These are phyloP conservation scores for Anguilla japonica DNA, from an alignment of 2,113 vertebrate species.

Conservation along the genomic window DNA sequence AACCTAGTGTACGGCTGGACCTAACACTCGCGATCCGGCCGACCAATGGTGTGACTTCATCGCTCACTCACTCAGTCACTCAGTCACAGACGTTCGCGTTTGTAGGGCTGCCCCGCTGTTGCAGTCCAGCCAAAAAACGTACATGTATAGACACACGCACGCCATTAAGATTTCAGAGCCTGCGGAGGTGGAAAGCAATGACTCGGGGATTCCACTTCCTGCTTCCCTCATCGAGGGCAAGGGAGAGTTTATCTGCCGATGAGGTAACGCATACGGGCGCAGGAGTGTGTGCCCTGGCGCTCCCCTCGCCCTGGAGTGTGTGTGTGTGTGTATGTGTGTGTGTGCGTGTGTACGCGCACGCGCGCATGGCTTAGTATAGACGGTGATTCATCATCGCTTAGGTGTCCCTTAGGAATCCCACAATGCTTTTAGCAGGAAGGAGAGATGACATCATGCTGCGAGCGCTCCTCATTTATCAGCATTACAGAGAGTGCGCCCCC, in stretches of 20 bases:
- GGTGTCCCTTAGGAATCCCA: not conserved
- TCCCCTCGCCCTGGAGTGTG: no score
- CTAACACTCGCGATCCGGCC: no score
- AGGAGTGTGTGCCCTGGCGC: no score
- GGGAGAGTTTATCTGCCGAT: not conserved
- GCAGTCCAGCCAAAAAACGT: no score
- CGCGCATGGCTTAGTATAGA: not conserved
- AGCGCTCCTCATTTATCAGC: not conserved
- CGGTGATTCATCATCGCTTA: not conserved
- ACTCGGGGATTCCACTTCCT: not conserved
- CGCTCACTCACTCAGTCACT: no score
- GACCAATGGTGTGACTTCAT: no score
- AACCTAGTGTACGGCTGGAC: no score
- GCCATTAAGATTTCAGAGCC: not conserved
- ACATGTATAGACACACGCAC: not conserved
- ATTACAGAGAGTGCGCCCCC: not conserved
- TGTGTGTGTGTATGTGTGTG: not conserved
- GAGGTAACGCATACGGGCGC: not conserved
- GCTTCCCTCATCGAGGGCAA: not conserved
- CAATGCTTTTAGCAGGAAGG: slow-evolving; percentile 8
- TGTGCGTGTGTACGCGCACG: not conserved
- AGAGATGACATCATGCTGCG: not conserved
- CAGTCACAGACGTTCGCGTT: no score
- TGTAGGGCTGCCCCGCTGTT: no score
- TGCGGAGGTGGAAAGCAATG: not conserved